Conservation (phyloP, 2,888 invertebrate genomes). For the Cheilosia soror region DNA sequence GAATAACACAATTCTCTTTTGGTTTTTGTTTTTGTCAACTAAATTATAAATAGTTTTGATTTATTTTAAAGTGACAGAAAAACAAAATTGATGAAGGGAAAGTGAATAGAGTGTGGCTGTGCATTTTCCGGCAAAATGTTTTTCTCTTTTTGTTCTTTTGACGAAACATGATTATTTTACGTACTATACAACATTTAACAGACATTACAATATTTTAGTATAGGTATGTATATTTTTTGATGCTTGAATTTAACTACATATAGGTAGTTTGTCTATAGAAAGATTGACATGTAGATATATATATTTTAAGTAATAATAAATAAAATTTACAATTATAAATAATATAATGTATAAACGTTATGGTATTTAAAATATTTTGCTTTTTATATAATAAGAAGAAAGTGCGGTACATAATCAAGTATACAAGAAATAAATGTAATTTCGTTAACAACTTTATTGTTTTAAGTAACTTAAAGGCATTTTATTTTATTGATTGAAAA, state of each 20-base stretch:
- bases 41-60: slow-evolving; percentile 7
- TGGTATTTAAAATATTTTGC: slow-evolving; percentile 15
- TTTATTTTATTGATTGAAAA: slow-evolving; percentile 39
- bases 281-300: slow-evolving; percentile 27
- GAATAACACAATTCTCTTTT: not conserved
- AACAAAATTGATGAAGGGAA: slow-evolving; percentile 17
- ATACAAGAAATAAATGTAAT: slow-evolving; percentile 48
- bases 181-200: slow-evolving; percentile 73
- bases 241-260: slow-evolving; percentile 11
- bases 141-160: slow-evolving; percentile 12
- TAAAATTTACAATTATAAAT: slow-evolving; percentile 32
- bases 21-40: not conserved
- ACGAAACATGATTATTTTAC: slow-evolving; percentile 48
- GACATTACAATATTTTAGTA: slow-evolving; percentile 58
- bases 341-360: slow-evolving; percentile 1
- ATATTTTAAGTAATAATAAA: slow-evolving; percentile 27
- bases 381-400: slow-evolving; percentile 10
- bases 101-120: not conserved
- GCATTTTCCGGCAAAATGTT: not conserved
- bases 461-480: slow-evolving; percentile 52
- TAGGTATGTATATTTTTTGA: slow-evolving; percentile 13
- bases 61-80: not conserved
- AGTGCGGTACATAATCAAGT: slow-evolving; percentile 59
- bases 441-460: slow-evolving; percentile 64
- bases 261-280: not conserved